phyloP scores from a whole-genome alignment of 2,888 invertebrate genomes.

The Xylota segnis region DNA sequence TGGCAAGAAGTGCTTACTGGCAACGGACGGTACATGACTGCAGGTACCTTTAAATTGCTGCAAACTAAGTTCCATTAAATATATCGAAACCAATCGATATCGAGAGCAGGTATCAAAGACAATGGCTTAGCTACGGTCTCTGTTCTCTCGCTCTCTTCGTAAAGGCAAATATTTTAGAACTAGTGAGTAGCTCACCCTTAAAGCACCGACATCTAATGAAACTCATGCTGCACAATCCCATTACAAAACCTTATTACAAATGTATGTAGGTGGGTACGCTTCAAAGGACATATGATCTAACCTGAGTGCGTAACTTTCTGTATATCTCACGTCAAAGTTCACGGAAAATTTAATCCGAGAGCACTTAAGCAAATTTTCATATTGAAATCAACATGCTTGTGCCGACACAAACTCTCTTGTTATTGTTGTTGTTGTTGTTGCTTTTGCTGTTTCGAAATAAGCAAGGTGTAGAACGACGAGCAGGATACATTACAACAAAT shows the following conservation, averaged over 20 bases:
- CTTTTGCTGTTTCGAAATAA: slow-evolving; percentile 58
- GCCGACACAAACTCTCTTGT: slow-evolving; percentile 44
- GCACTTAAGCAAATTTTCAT: slow-evolving; percentile 70
- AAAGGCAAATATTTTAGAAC: slow-evolving; percentile 23
- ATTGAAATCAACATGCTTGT: slow-evolving; percentile 48
- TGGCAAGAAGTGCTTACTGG: too few relatives aligned
- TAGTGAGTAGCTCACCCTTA: slow-evolving; percentile 36
- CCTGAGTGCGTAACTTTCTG: background rate
- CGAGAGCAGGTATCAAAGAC: too few relatives aligned
- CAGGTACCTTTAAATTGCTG: too few relatives aligned
- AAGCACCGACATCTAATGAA: slow-evolving; percentile 25
- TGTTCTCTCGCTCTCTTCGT: too few relatives aligned
- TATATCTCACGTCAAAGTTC: slow-evolving; percentile 31
- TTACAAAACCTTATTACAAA: slow-evolving; percentile 22
- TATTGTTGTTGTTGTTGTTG: slow-evolving; percentile 47
- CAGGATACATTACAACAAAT: slow-evolving; percentile 58
- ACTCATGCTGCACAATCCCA: slow-evolving; percentile 26
- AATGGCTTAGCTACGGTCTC: too few relatives aligned
- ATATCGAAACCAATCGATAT: too few relatives aligned
- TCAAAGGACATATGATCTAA: background rate
- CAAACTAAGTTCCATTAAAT: too few relatives aligned
- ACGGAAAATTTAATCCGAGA: slow-evolving; percentile 71
- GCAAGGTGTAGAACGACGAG: slow-evolving; percentile 24
- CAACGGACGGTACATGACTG: too few relatives aligned
- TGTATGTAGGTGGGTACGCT: background rate